A percentile compares a stretch with the other conserved stretches of the same genome.
phyloP scores from a whole-genome alignment of 2,888 invertebrate genomes.

The Drosophila barbarae region DNA sequence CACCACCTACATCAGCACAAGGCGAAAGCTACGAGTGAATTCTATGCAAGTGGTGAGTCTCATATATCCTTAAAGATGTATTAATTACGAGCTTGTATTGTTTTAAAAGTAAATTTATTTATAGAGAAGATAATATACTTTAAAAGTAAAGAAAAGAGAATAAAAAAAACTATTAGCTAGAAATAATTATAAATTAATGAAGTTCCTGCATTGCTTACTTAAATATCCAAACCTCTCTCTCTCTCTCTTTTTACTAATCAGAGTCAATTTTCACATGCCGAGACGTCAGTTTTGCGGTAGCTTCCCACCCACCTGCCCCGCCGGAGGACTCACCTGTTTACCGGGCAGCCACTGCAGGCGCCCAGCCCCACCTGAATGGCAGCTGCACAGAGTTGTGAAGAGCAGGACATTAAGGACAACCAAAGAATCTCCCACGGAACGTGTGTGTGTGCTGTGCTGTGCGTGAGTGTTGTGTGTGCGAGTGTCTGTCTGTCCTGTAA shows the following conservation, averaged over 20 bases:
- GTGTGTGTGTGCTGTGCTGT: slow-evolving; percentile 7
- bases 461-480: slow-evolving; percentile 22
- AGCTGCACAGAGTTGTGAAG: slow-evolving; percentile 55
- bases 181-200: too few relatives aligned
- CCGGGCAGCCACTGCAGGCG: slow-evolving; percentile 27
- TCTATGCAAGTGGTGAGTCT: slow-evolving; percentile 76
- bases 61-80: not conserved
- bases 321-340: slow-evolving; percentile 25
- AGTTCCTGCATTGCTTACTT: too few relatives aligned
- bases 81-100: not conserved
- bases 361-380: slow-evolving; percentile 41
- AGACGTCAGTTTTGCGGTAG: slow-evolving; percentile 79
- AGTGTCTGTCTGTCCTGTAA: slow-evolving; percentile 7
- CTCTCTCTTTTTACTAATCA: slow-evolving; percentile 34
- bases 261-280: slow-evolving; percentile 79
- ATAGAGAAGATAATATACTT: too few relatives aligned
- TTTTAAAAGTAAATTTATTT: too few relatives aligned
- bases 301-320: slow-evolving; percentile 47
- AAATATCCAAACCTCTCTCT: not conserved
- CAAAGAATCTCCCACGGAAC: slow-evolving; percentile 51
- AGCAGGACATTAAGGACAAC: slow-evolving; percentile 28
- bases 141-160: too few relatives aligned
- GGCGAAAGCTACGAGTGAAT: slow-evolving; percentile 79
- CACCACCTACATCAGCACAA: slow-evolving; percentile 83
- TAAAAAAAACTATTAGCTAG: too few relatives aligned